Conservation (phyloP, 92 coral and sea anemone species). For the Palythoa grandiflora region DNA sequence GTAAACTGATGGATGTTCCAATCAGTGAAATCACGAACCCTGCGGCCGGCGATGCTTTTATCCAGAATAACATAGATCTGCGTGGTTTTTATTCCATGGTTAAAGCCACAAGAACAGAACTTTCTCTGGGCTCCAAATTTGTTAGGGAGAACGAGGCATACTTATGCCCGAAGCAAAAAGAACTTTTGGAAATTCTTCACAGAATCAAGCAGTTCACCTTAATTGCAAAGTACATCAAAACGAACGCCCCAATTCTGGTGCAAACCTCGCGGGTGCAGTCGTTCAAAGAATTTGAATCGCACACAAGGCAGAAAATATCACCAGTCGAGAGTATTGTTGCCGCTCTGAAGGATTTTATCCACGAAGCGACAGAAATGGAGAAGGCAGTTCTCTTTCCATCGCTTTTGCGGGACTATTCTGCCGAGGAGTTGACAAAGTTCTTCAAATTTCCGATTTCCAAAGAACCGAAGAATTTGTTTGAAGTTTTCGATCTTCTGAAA, state of each 20-base stretch:
- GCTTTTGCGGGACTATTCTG: slow-evolving; percentile 67
- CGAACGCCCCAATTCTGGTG: slow-evolving; percentile 43
- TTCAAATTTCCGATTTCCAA: slow-evolving; percentile 32
- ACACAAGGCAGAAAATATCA: slow-evolving; percentile 23
- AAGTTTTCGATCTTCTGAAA: slow-evolving; percentile 72
- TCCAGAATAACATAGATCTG: slow-evolving; percentile 77
- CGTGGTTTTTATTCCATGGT: slow-evolving; percentile 78
- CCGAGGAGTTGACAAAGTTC: slow-evolving; percentile 51
- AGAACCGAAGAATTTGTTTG: slow-evolving; percentile 62
- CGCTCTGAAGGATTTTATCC: slow-evolving; percentile 69
- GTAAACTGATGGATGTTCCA: slow-evolving; percentile 88
- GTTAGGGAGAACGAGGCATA: slow-evolving; percentile 66
- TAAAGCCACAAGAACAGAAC: slow-evolving; percentile 77
- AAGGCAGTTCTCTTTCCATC: slow-evolving; percentile 84
- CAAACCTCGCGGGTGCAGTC: slow-evolving; percentile 68
- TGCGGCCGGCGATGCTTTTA: slow-evolving; percentile 43
- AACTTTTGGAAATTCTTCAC: slow-evolving; percentile 70
- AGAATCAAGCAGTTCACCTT: slow-evolving; percentile 73
- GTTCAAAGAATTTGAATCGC: slow-evolving; percentile 70
- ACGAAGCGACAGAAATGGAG: slow-evolving; percentile 82
- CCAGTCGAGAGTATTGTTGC: slow-evolving; percentile 58
- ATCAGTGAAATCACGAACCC: slow-evolving; percentile 64
- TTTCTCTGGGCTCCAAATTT: slow-evolving; percentile 61
- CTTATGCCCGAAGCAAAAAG: slow-evolving; percentile 58
- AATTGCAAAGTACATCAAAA: slow-evolving; percentile 73